Evolutionary conservation across 2,888 invertebrate species (phyloP).

Genomic region (Tipula helvola): DNA sequence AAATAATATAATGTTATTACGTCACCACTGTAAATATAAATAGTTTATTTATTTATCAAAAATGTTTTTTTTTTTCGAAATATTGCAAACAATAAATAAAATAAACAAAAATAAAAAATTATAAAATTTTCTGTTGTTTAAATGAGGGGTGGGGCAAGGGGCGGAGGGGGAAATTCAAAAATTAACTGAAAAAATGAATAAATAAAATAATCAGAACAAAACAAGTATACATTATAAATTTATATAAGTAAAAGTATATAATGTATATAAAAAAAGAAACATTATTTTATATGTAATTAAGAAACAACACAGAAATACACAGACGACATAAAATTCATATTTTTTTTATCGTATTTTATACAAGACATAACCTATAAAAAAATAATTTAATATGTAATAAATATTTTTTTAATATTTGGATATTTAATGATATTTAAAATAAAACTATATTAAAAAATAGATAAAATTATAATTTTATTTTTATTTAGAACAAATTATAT

Average conservation of each 20-base stretch:
- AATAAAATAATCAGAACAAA: background rate
- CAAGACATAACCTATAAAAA: slow-evolving; percentile 9
- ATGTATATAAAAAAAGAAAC: background rate
- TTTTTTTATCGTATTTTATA: background rate
- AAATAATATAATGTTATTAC: background rate
- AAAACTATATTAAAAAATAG: background rate
- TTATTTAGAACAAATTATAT: background rate
- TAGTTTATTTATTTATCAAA: background rate
- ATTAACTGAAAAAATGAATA: background rate
- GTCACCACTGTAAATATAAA: background rate
- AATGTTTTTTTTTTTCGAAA: background rate
- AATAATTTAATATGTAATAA: background rate
- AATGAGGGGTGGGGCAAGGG: background rate
- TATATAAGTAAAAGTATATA: background rate
- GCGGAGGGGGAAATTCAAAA: background rate
- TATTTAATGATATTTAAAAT: background rate
- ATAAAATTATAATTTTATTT: background rate
- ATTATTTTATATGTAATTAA: background rate
- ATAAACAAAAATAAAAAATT: background rate
- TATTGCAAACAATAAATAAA: background rate
- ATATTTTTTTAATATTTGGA: background rate
- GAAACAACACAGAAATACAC: slow-evolving; percentile 15
- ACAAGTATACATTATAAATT: background rate
- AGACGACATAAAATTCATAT: slow-evolving; percentile 14
- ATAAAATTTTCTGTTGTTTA: background rate